phyloP scores from a whole-genome alignment of 2,113 vertebrate species.

The Eudorcas thomsonii region DNA sequence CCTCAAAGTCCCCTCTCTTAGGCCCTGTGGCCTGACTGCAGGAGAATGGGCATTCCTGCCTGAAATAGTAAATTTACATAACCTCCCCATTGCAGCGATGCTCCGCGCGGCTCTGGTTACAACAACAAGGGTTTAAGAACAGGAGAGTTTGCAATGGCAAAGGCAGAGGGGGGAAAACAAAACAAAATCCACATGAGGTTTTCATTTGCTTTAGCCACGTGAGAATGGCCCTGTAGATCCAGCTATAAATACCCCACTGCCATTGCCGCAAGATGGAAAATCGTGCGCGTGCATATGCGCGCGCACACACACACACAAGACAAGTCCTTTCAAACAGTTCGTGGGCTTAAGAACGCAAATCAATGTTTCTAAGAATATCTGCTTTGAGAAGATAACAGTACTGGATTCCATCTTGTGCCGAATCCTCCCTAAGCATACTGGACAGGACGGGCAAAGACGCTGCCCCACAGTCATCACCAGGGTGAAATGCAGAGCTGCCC shows the following conservation, averaged over 20 bases:
- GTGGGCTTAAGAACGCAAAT: not conserved
- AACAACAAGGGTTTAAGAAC: slow-evolving; percentile 47
- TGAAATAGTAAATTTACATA: slow-evolving; percentile 57
- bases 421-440: not conserved
- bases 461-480: not conserved
- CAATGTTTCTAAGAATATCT: not conserved
- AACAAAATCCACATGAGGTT: slow-evolving; percentile 71
- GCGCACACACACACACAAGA: not conserved
- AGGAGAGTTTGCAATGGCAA: not conserved
- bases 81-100: not conserved
- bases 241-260: slow-evolving; percentile 71
- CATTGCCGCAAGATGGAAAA: slow-evolving; percentile 51
- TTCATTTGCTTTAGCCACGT: slow-evolving; percentile 68
- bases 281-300: not conserved
- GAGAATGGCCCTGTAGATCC: slow-evolving; percentile 59
- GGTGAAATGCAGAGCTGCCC: not conserved
- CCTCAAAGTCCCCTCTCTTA: not conserved
- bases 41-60: slow-evolving; percentile 19
- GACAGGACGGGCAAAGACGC: not conserved
- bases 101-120: slow-evolving; percentile 48
- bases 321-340: not conserved
- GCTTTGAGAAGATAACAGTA: not conserved
- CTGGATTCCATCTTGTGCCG: not conserved
- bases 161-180: slow-evolving; percentile 53
- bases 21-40: not conserved